Evolutionary conservation across 2,797 vertebrate species (phyloP).

Genomic region (Pipistrellus kuhlii): DNA sequence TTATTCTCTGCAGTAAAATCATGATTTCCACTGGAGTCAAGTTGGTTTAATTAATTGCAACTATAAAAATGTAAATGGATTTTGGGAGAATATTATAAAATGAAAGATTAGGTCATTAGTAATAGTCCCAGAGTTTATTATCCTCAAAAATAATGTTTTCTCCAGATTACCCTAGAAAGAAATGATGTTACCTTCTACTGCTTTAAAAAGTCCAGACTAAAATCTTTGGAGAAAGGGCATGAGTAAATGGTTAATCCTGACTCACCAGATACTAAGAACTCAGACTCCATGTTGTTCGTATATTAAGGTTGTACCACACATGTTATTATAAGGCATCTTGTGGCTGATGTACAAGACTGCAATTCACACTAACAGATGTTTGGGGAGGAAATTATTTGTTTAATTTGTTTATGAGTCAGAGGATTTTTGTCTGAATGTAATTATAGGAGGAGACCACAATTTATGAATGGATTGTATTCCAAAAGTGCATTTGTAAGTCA

Average conservation of each 20-base stretch:
- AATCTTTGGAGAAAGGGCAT: background rate
- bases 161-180: conserved; percentile 38
- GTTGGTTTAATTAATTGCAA: conserved; percentile 65
- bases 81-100: conserved; percentile 54
- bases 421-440: conserved; percentile 81
- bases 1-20: conserved; percentile 56
- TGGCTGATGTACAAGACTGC: conserved; percentile 69
- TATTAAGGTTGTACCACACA: conserved; percentile 61
- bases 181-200: conserved; percentile 30
- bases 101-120: conserved; percentile 55
- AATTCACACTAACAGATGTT: conserved; percentile 84
- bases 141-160: conserved; percentile 60
- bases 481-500: conserved; percentile 73
- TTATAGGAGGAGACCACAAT: conserved; percentile 77
- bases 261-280: conserved; percentile 49
- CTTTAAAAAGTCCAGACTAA: background rate
- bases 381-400: conserved; percentile 83
- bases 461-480: conserved; percentile 78
- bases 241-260: conserved; percentile 51
- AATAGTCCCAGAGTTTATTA: conserved; percentile 37
- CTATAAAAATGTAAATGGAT: conserved; percentile 64
- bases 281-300: conserved; percentile 55
- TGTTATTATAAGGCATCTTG: conserved; percentile 69
- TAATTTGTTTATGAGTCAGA: conserved; percentile 86
- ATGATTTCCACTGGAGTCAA: conserved; percentile 5